Percentiles rank a stretch among this genome's conserved stretches.
phyloP scores from a whole-genome alignment of 2,888 invertebrate genomes.

The Drosophila birchii region DNA sequence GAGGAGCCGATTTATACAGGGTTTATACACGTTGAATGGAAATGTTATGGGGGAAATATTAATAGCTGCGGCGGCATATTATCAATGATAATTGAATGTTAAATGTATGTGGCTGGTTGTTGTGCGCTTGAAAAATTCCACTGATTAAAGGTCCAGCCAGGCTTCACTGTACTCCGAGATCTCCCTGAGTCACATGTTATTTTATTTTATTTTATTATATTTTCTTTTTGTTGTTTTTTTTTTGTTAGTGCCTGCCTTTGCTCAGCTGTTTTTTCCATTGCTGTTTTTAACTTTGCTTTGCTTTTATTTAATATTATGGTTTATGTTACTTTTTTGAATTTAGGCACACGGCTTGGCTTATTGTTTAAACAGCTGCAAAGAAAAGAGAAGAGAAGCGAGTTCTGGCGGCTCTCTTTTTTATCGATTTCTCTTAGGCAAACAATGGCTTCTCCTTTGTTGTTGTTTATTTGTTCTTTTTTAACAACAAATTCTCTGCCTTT shows the following conservation, averaged over 20 bases:
- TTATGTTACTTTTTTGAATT: slow-evolving; percentile 1
- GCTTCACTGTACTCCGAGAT: slow-evolving; percentile 6
- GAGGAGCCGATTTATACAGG: not conserved
- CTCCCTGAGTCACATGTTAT: slow-evolving; percentile 6
- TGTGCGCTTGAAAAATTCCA: not conserved
- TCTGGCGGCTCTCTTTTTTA: not conserved
- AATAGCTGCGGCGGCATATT: not conserved
- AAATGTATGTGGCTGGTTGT: not conserved
- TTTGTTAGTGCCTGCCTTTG: slow-evolving; percentile 2
- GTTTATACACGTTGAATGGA: slow-evolving; percentile 2
- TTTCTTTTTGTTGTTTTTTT: too few relatives aligned
- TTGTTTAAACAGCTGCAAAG: slow-evolving; percentile 29
- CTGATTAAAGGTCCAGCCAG: not conserved
- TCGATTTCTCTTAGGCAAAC: slow-evolving; percentile 22
- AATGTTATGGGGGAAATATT: not conserved
- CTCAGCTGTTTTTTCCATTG: slow-evolving; percentile 17
- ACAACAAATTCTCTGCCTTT: not conserved
- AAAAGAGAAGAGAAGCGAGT: not conserved
- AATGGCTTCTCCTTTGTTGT: slow-evolving; percentile 18
- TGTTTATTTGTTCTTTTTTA: not conserved
- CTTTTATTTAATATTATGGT: slow-evolving; percentile 7
- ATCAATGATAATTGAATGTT: slow-evolving; percentile 19
- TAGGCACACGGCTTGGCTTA: not conserved
- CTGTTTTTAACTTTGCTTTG: slow-evolving; percentile 20
- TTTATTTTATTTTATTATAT: too few relatives aligned